Base-by-base conservation (phyloP, 2,113 vertebrate genomes). In the Cichladusa arquata region DNA sequence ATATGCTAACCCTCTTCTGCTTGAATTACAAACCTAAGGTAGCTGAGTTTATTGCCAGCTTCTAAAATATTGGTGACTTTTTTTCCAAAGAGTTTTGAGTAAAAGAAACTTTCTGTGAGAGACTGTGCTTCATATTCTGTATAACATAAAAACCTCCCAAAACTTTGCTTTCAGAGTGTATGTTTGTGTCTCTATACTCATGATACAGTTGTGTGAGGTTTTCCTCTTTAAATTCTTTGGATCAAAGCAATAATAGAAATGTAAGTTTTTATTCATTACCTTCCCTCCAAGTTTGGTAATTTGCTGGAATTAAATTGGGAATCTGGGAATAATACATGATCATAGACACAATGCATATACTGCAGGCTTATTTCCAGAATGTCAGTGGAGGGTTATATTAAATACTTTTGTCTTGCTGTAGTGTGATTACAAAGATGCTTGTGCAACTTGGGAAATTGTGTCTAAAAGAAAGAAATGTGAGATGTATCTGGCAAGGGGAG, bases 401-500 rank as follows among this genome's bases (percentile, higher is more conserved):
- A 93, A 73, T 91, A n/a, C 61, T 94, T 94, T 72, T 85, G 58
- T 81, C 71, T 88, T 88, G 44, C 74, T 93, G 33, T 87, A 47
- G 64, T 34, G 56, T 83, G 48, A 67, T 76, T 95, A 65, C 78
- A 81, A 70, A 92, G 86, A 71, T 85, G 85, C 47, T 84, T 84
- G 79, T 86, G 40, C 82, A 95, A 25, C 67, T 74, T 96, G 91
- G 88, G 74, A 72, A 82, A 67, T 57, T 66, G 72, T 92, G 78
- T 91, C 51, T 82, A 70, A 95, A 96, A 93, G 71, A 60, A 89
- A 86, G 94, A 81, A 92, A 92, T 54, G 51, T 86, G 84, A 86
- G 92, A 95, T 79, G 51, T 95, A 45, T 72, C 91, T 96, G 95
- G 48, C 34, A 94, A 72, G 72, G 74, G 56, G 47, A 64, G 72